Evolutionary conservation across 1,140 invertebrate species (phyloP).

Genomic region (Caenorhabditis remanei): DNA sequence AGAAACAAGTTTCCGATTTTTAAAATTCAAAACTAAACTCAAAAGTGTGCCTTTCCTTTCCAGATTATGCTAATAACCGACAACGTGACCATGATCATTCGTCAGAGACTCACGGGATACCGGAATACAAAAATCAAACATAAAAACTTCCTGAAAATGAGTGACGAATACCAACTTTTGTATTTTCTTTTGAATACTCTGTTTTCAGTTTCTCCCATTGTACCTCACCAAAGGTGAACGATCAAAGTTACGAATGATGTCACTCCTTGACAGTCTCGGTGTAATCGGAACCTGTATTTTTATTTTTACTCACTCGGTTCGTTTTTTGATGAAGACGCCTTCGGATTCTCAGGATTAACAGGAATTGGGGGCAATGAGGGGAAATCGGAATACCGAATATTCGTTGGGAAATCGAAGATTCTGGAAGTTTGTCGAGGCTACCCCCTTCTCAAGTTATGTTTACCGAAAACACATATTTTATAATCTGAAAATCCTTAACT

Average conservation of each 20-base stretch:
- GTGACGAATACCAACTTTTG: neutral
- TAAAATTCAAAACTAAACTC: neutral
- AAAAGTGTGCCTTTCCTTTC: neutral
- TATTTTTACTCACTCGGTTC: neutral
- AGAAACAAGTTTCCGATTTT: constrained; percentile 5
- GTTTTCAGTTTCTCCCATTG: neutral
- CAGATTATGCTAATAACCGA: neutral
- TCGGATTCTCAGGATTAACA: too few relatives aligned
- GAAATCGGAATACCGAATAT: too few relatives aligned
- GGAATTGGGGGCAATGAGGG: too few relatives aligned
- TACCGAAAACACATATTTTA: too few relatives aligned
- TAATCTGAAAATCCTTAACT: too few relatives aligned
- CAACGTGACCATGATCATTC: neutral
- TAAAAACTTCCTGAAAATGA: constrained; percentile 1
- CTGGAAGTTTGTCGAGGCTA: too few relatives aligned
- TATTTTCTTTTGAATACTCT: neutral
- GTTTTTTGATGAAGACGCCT: neutral
- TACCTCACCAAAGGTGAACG: constrained; percentile 16
- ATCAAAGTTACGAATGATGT: constrained; percentile 32
- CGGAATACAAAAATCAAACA: constrained; percentile 8
- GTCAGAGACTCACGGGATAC: neutral
- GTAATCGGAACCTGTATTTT: neutral
- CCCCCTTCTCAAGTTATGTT: too few relatives aligned
- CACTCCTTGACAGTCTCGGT: neutral
- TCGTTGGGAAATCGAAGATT: too few relatives aligned